Evolutionary conservation across 1,140 invertebrate genomes (phyloP).

Genomic region (Carposina sasakii): DNA sequence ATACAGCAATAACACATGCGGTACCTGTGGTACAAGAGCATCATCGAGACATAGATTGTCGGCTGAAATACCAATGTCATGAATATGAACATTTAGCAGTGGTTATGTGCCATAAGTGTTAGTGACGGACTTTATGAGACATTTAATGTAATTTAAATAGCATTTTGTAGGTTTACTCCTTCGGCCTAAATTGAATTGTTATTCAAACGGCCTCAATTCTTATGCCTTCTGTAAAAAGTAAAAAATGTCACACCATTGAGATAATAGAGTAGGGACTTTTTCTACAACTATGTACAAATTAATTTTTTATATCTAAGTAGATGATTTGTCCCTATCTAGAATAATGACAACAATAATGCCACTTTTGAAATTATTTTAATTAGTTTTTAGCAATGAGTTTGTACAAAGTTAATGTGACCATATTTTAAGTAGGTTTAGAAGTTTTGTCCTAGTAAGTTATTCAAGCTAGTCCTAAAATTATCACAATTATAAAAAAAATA

Average conservation of each 20-base stretch:
- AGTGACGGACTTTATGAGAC: conserved; percentile 9
- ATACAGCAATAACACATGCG: conserved; percentile 75
- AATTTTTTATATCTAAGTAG: conserved; percentile 26
- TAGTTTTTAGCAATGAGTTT: conserved; percentile 41
- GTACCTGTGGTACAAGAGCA: conserved; percentile 69
- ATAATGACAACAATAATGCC: neutral
- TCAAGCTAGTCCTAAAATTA: conserved; percentile 68
- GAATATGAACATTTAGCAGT: conserved; percentile 19
- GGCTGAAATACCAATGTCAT: conserved; percentile 45
- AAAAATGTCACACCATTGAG: too few species aligned
- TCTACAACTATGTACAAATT: conserved; percentile 46
- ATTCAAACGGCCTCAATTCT: neutral
- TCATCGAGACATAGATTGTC: conserved; percentile 62
- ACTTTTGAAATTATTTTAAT: conserved; percentile 22
- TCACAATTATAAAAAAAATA: conserved; percentile 36
- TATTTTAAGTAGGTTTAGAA: conserved; percentile 49
- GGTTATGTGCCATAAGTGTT: conserved; percentile 26
- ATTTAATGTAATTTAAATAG: conserved; percentile 27
- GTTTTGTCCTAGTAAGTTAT: conserved; percentile 65
- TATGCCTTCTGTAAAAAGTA: conserved; percentile 4
- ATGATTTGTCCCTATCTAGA: conserved; percentile 27
- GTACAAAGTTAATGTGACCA: conserved; percentile 57
- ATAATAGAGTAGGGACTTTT: conserved; percentile 30
- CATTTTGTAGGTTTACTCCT: conserved; percentile 26
- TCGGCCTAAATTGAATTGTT: neutral